Conservation (phyloP, 2,888 invertebrate genomes). For the Aelia acuminata region DNA sequence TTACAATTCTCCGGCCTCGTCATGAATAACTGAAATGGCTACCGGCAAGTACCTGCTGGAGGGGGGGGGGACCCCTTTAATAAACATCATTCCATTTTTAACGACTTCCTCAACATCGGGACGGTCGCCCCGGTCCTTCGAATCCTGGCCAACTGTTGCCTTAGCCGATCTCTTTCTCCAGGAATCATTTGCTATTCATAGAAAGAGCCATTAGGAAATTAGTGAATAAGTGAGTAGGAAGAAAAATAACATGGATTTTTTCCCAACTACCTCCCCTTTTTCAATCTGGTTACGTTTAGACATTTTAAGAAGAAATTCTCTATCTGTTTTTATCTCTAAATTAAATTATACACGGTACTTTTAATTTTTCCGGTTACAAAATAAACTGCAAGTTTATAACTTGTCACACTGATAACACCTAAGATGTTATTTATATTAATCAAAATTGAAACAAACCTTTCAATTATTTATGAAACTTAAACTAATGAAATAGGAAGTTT, state of each 20-base stretch:
- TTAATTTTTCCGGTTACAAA: too few relatives aligned
- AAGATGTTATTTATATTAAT: too few relatives aligned
- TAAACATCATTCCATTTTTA: slow-evolving; percentile 41
- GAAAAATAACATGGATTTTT: not conserved
- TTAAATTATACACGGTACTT: too few relatives aligned
- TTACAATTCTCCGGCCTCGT: slow-evolving; percentile 20
- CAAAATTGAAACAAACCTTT: too few relatives aligned
- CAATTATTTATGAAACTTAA: too few relatives aligned
- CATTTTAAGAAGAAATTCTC: too few relatives aligned
- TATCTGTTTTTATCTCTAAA: too few relatives aligned
- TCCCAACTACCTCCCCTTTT: not conserved
- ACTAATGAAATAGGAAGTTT: too few relatives aligned
- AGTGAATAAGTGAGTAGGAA: not conserved
- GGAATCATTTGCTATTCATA: not conserved
- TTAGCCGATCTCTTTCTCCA: not conserved
- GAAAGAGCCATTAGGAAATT: slow-evolving; percentile 8
- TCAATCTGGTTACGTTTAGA: not conserved
- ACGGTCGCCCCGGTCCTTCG: not conserved
- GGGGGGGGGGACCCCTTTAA: not conserved
- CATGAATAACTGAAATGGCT: slow-evolving; percentile 22
- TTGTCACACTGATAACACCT: too few relatives aligned
- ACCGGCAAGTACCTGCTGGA: slow-evolving; percentile 27
- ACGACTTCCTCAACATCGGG: slow-evolving; percentile 31
- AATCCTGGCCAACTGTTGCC: not conserved
- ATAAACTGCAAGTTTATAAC: too few relatives aligned